These are phyloP conservation scores for Plectropomus leopardus DNA, from an alignment of 2,113 vertebrate species.

Conservation along the genomic window DNA sequence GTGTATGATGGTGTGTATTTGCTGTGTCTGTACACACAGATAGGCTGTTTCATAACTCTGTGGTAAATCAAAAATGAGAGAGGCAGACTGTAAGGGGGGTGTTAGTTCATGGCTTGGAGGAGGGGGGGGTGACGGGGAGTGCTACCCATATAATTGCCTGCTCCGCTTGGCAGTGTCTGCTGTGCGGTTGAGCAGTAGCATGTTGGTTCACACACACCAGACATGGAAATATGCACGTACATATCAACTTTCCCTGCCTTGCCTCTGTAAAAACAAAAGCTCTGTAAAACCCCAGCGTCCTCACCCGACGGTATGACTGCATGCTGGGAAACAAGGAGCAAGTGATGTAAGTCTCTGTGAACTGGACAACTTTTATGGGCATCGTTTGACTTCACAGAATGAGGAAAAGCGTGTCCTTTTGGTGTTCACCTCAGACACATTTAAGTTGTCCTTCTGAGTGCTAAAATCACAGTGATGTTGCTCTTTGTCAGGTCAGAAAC, in stretches of 20 bases:
- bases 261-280: conserved; percentile 56
- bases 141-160: conserved; percentile 79
- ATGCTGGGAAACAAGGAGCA: conserved; percentile 54
- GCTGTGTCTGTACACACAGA: conserved; percentile 12
- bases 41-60: conserved; percentile 56
- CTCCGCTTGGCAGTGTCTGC: conserved; percentile 77
- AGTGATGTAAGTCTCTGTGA: conserved; percentile 67
- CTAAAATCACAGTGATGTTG: not conserved
- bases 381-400: conserved; percentile 19
- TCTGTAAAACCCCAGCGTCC: conserved; percentile 50
- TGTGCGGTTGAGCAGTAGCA: conserved; percentile 78
- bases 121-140: conserved; percentile 28
- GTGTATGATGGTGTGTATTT: too few species aligned
- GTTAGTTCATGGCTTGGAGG: conserved; percentile 64
- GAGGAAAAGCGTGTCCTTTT: conserved; percentile 18
- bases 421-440: conserved; percentile 5
- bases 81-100: conserved; percentile 62
- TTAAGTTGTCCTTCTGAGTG: conserved; percentile 15
- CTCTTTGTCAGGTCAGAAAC: not conserved
- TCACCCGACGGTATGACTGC: conserved; percentile 42
- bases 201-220: conserved; percentile 79
- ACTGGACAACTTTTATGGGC: conserved; percentile 50
- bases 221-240: conserved; percentile 78
- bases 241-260: conserved; percentile 67
- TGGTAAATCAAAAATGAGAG: conserved; percentile 69